Percentiles rank a stretch among this genome's conserved stretches.
phyloP scores from a whole-genome alignment of 2,888 invertebrate species.

The Cerastis leucographa region DNA sequence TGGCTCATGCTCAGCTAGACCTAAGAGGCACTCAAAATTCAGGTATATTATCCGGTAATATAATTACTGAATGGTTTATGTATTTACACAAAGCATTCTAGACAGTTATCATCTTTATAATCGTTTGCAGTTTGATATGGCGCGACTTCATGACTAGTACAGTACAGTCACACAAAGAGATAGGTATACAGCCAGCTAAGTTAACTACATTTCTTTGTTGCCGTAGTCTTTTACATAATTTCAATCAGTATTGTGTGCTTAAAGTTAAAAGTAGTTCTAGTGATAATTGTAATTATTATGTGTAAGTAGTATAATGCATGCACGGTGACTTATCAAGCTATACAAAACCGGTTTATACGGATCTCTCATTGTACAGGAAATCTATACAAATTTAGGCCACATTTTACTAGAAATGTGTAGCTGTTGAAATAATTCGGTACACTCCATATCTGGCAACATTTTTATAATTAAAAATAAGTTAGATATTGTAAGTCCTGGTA shows the following conservation, averaged over 20 bases:
- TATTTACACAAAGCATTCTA: slow-evolving; percentile 49
- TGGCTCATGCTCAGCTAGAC: background rate
- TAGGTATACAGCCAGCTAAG: background rate
- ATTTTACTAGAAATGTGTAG: too few relatives aligned
- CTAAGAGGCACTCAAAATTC: background rate
- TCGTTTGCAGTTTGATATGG: slow-evolving; percentile 50
- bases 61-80: slow-evolving; percentile 18
- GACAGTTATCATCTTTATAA: slow-evolving; percentile 52
- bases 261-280: background rate
- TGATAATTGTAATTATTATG: background rate
- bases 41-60: background rate
- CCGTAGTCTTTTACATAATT: background rate
- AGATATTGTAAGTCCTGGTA: too few relatives aligned
- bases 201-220: too few relatives aligned
- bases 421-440: too few relatives aligned
- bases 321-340: too few relatives aligned
- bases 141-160: slow-evolving; percentile 35
- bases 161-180: slow-evolving; percentile 19
- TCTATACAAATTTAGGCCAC: too few relatives aligned
- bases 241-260: background rate
- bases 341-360: too few relatives aligned
- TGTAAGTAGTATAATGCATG: background rate
- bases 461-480: too few relatives aligned
- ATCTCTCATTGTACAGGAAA: too few relatives aligned
- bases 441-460: too few relatives aligned